phyloP scores from a whole-genome alignment of 2,888 invertebrate species.

The Agrotis clavis region DNA sequence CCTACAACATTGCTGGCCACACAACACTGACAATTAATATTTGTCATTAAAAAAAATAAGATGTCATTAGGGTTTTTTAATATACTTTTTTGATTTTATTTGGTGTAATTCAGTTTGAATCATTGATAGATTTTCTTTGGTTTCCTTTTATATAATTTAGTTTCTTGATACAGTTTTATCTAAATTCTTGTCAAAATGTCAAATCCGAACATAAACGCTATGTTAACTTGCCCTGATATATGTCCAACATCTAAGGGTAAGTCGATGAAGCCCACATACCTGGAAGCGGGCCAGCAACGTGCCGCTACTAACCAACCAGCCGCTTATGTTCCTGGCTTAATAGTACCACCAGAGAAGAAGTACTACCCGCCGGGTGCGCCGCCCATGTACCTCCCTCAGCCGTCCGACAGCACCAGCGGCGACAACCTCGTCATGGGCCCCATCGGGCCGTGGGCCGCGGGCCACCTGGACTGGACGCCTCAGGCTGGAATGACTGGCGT shows the following conservation, averaged over 20 bases:
- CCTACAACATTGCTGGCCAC: slow-evolving; percentile 15
- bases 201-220: slow-evolving; percentile 67
- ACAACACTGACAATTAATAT: not conserved
- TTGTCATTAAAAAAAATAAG: not conserved
- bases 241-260: slow-evolving; percentile 70
- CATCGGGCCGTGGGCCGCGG: slow-evolving; percentile 94
- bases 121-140: slow-evolving; percentile 21
- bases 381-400: slow-evolving; percentile 84
- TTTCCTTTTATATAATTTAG: slow-evolving; percentile 49
- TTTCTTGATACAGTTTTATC: slow-evolving; percentile 44
- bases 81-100: too few relatives aligned
- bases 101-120: not conserved
- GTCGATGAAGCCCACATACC: not conserved
- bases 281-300: slow-evolving; percentile 66
- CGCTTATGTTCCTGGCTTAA: slow-evolving; percentile 81
- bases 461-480: slow-evolving; percentile 94
- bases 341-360: slow-evolving; percentile 78
- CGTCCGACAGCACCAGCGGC: slow-evolving; percentile 84
- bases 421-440: slow-evolving; percentile 85
- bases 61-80: slow-evolving; percentile 24
- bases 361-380: slow-evolving; percentile 81
- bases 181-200: slow-evolving; percentile 71
- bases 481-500: slow-evolving; percentile 94
- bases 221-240: slow-evolving; percentile 78
- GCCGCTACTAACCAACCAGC: slow-evolving; percentile 65